phyloP scores from a whole-genome alignment of 2,888 invertebrate species.

The Neoascia interrupta region DNA sequence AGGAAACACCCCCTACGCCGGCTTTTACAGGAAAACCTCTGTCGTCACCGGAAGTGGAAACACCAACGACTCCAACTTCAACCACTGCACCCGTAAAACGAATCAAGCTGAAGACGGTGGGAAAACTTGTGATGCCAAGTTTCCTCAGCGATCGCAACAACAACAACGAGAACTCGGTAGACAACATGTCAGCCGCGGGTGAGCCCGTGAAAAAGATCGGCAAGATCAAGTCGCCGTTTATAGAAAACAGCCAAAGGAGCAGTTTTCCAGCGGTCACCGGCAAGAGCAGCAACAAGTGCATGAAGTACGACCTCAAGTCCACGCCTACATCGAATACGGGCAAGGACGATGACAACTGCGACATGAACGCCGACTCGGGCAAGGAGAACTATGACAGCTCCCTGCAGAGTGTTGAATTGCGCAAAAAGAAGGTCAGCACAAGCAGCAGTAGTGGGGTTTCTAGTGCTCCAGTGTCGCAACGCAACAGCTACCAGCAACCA shows the following conservation, averaged over 20 bases:
- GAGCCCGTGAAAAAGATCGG: slow-evolving; percentile 75
- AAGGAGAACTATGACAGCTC: slow-evolving; percentile 76
- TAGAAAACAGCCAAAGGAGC: slow-evolving; percentile 74
- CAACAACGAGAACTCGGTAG: slow-evolving; percentile 64
- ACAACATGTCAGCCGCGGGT: slow-evolving; percentile 39
- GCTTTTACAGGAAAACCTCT: background rate
- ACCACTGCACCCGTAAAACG: slow-evolving; percentile 70
- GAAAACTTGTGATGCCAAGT: slow-evolving; percentile 76
- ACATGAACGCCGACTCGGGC: slow-evolving; percentile 75
- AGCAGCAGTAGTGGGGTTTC: slow-evolving; percentile 51
- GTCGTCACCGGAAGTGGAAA: slow-evolving; percentile 9
- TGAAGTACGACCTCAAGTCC: slow-evolving; percentile 71
- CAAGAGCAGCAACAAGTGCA: slow-evolving; percentile 70
- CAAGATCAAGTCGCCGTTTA: slow-evolving; percentile 78
- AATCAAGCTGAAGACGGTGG: slow-evolving; percentile 75
- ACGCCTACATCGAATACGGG: slow-evolving; percentile 49
- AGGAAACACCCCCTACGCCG: slow-evolving; percentile 39
- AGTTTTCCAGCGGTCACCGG: slow-evolving; percentile 26
- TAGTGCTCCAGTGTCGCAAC: slow-evolving; percentile 50
- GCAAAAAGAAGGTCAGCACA: slow-evolving; percentile 71
- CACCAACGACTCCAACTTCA: slow-evolving; percentile 62
- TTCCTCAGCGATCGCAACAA: slow-evolving; percentile 75
- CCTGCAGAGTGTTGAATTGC: slow-evolving; percentile 72
- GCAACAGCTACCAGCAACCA: slow-evolving; percentile 55
- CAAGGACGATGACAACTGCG: slow-evolving; percentile 69